Evolutionary conservation across 1,140 invertebrate species (phyloP).

Genomic region (Drosophila willistoni): DNA sequence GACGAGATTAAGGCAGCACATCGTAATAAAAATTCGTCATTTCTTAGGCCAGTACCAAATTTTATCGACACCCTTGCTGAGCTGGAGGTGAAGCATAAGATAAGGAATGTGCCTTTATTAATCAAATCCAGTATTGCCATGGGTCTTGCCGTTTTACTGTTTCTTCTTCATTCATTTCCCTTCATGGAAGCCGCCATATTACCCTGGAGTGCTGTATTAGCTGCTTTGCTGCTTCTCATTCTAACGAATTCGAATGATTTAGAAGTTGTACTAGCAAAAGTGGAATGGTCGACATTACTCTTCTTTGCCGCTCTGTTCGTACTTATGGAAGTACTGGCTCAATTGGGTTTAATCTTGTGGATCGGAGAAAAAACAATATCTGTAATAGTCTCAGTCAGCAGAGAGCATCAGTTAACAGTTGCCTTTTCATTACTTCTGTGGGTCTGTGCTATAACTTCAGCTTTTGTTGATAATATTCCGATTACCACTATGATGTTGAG

Average conservation of each 20-base stretch:
- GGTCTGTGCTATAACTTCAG: conserved; percentile 88
- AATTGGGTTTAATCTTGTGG: conserved; percentile 87
- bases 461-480: conserved; percentile 91
- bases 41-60: conserved; percentile 87
- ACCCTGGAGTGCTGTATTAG: conserved; percentile 89
- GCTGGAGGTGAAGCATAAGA: conserved; percentile 71
- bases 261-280: conserved; percentile 87
- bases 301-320: conserved; percentile 91
- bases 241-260: conserved; percentile 86
- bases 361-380: conserved; percentile 86
- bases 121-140: conserved; percentile 87
- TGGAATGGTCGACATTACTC: conserved; percentile 91
- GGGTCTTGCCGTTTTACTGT: conserved; percentile 86
- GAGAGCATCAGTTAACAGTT: conserved; percentile 85
- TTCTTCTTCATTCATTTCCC: conserved; percentile 87
- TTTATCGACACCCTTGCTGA: conserved; percentile 47
- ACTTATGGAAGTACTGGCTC: conserved; percentile 89
- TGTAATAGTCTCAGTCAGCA: conserved; percentile 85
- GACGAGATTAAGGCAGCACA: too few species aligned
- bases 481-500: conserved; percentile 92
- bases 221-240: conserved; percentile 87
- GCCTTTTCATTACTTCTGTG: conserved; percentile 89
- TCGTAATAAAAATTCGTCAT: neutral
- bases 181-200: conserved; percentile 85
- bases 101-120: conserved; percentile 86